phyloP scores from a whole-genome alignment of 2,113 vertebrate genomes.

The Numenius arquata region DNA sequence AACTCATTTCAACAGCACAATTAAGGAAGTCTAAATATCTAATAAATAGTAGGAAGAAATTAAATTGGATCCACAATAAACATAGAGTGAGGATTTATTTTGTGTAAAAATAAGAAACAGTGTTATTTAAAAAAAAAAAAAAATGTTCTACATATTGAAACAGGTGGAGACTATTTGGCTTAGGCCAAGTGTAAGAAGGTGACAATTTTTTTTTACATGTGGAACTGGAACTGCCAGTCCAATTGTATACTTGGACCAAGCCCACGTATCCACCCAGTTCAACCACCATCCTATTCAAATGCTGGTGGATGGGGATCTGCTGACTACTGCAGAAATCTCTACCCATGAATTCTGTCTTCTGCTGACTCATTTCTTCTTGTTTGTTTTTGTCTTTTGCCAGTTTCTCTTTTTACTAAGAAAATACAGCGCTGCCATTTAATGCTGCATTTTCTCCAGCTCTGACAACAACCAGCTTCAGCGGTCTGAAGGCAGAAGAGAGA shows the following conservation, averaged over 20 bases:
- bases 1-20: background rate
- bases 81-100: background rate
- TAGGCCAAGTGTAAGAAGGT: background rate
- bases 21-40: background rate
- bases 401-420: background rate
- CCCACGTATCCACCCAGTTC: background rate
- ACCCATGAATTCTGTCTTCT: background rate
- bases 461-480: background rate
- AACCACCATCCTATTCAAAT: background rate
- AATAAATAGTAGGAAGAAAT: background rate
- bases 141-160: background rate
- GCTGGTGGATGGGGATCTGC: background rate
- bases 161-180: background rate
- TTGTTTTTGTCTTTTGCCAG: background rate
- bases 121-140: background rate
- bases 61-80: background rate
- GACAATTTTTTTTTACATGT: background rate
- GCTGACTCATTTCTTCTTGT: background rate
- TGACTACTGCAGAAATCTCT: background rate
- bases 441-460: background rate
- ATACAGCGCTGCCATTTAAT: background rate
- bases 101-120: background rate
- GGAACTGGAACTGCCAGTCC: background rate
- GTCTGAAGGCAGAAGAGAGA: background rate
- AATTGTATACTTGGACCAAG: background rate